phyloP scores from a whole-genome alignment of 2,797 vertebrate genomes.

The Intellagama lesueurii region DNA sequence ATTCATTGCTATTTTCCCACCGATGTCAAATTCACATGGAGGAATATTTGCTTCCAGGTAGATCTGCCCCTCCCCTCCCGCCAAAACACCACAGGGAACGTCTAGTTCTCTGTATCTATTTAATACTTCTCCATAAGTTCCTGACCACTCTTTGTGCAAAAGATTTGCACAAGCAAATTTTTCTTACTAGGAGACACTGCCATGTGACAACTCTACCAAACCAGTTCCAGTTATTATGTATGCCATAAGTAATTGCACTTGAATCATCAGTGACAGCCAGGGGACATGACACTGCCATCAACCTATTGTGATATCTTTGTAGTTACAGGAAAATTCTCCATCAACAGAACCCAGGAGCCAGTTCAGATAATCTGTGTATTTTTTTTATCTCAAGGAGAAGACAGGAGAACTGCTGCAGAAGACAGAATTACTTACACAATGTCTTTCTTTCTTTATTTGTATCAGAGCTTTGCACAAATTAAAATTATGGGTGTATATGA shows the following conservation, averaged over 20 bases:
- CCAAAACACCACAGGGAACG: slow-evolving; percentile 32
- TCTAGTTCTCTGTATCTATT: not conserved
- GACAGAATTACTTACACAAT: not conserved
- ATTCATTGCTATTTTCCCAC: slow-evolving; percentile 53
- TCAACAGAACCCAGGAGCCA: not conserved
- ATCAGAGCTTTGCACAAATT: too few relatives aligned
- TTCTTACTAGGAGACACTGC: not conserved
- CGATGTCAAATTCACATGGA: slow-evolving; percentile 53
- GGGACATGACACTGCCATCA: not conserved
- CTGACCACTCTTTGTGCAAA: slow-evolving; percentile 19
- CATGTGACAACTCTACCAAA: not conserved
- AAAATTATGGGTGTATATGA: too few relatives aligned
- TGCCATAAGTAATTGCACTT: not conserved
- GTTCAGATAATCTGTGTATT: not conserved
- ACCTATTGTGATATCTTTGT: not conserved
- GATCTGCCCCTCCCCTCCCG: not conserved
- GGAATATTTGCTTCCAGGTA: slow-evolving; percentile 50
- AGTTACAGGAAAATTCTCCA: not conserved
- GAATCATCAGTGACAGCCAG: not conserved
- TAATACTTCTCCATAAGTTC: not conserved
- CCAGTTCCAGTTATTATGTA: not conserved
- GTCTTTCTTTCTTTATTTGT: too few relatives aligned
- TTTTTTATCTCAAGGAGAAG: not conserved
- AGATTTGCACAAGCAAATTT: not conserved
- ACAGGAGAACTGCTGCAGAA: not conserved